Conservation (phyloP, 2,797 vertebrate species). For the Peromyscus melanophrys region DNA sequence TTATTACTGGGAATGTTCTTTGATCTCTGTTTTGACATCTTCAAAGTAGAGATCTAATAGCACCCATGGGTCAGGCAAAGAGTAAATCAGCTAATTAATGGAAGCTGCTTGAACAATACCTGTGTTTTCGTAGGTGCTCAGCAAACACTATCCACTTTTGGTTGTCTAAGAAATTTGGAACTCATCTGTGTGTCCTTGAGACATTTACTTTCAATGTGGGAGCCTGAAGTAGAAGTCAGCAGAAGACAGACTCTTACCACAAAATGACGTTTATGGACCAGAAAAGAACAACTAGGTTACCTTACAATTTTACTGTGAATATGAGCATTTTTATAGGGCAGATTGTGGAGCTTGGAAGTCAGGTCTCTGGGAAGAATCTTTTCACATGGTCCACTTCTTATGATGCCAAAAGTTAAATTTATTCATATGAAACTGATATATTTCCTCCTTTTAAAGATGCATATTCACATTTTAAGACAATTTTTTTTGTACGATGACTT, state of each 20-base stretch:
- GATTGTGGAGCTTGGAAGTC: neutral
- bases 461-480: neutral
- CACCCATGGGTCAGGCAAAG: neutral
- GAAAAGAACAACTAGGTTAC: neutral
- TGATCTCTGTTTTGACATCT: neutral
- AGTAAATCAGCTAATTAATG: neutral
- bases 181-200: neutral
- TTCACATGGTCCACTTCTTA: neutral
- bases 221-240: neutral
- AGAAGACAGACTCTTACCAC: neutral
- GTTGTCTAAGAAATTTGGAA: neutral
- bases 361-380: neutral
- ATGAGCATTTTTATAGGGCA: neutral
- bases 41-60: neutral
- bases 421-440: conserved; percentile 55
- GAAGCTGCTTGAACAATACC: neutral
- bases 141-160: neutral
- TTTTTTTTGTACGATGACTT: conserved; percentile 10
- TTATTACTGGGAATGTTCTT: neutral
- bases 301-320: neutral
- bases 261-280: neutral
- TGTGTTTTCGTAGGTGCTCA: neutral
- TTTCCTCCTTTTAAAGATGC: conserved; percentile 58
- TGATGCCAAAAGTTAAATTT: neutral
- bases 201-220: neutral